Conservation (phyloP, 2,113 vertebrate species). For the Phocoena phocoena region DNA sequence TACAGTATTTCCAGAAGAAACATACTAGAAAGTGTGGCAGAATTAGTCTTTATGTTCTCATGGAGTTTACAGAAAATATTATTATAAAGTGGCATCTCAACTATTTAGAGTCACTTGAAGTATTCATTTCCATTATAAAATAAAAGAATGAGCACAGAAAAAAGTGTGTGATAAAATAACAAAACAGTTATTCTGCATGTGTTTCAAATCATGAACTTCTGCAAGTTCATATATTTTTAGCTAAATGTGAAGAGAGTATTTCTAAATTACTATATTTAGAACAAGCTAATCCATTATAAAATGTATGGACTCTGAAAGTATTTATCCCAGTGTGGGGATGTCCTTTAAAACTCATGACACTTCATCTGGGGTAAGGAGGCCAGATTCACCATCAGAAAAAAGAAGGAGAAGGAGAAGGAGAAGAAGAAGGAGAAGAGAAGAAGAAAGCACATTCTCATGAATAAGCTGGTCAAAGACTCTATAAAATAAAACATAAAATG, state of each 20-base stretch:
- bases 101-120: background rate
- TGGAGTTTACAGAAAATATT: background rate
- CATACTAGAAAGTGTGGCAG: background rate
- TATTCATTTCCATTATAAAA: background rate
- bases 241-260: background rate
- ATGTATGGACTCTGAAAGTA: background rate
- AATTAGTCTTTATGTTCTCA: background rate
- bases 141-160: background rate
- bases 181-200: background rate
- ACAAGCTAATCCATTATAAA: background rate
- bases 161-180: conserved; percentile 3
- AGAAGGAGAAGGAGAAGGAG: background rate
- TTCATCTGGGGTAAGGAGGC: background rate
- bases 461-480: background rate
- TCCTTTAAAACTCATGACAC: background rate
- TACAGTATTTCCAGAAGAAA: background rate
- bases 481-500: background rate
- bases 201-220: background rate
- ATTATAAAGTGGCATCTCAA: background rate
- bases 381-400: background rate
- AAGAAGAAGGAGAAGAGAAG: background rate
- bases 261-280: background rate
- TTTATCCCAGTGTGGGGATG: background rate
- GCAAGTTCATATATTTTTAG: background rate
- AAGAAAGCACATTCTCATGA: background rate